phyloP scores from a whole-genome alignment of 2,113 vertebrate genomes.

The Emydocephalus ijimae region DNA sequence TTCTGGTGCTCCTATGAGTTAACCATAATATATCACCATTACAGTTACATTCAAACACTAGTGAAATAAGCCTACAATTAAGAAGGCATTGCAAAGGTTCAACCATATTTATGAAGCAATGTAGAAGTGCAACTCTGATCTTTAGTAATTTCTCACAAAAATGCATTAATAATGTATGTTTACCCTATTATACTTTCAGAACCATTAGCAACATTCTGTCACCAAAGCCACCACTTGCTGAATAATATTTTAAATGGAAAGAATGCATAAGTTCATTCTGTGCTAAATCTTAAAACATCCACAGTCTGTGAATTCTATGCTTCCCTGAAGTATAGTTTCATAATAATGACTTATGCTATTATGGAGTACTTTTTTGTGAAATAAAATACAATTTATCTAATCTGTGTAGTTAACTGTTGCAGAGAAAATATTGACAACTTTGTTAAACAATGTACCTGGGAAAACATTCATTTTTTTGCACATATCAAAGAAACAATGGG shows the following conservation, averaged over 20 bases:
- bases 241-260: neutral
- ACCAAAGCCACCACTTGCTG: neutral
- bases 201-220: neutral
- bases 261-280: neutral
- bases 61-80: constrained; percentile 1
- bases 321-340: neutral
- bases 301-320: neutral
- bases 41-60: neutral
- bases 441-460: neutral
- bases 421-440: neutral
- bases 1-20: neutral
- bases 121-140: neutral
- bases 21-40: neutral
- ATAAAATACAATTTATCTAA: neutral
- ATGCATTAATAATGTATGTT: constrained; percentile 8
- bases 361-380: neutral
- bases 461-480: neutral
- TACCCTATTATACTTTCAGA: constrained; percentile 7
- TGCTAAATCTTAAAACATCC: neutral
- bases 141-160: constrained; percentile 24
- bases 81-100: constrained; percentile 7
- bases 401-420: neutral
- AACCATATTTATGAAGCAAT: constrained; percentile 29
- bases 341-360: neutral
- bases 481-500: neutral